Conservation (phyloP, 2,797 vertebrate genomes). For the Smutsia gigantea region DNA sequence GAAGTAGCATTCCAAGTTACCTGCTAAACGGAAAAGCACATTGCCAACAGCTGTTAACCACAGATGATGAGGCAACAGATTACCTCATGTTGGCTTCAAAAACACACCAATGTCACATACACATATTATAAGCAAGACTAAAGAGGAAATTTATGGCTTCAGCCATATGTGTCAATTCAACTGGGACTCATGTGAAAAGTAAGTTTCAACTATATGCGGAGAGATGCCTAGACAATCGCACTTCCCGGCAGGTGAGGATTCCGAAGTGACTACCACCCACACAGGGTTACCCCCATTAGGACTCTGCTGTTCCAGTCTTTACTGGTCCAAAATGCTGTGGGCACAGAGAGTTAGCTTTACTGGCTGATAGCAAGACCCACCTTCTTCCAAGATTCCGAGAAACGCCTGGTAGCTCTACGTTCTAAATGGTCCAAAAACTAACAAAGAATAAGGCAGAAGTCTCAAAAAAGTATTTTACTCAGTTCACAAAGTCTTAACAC, state of each 20-base stretch:
- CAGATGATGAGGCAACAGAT: constrained; percentile 36
- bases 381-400: background rate
- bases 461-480: background rate
- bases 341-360: background rate
- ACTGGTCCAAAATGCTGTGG: background rate
- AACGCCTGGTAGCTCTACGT: background rate
- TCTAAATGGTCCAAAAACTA: background rate
- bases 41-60: constrained; percentile 5
- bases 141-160: constrained; percentile 43
- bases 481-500: background rate
- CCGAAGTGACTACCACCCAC: background rate
- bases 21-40: background rate
- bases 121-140: constrained; percentile 56
- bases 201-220: constrained; percentile 1
- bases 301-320: background rate
- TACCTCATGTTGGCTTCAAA: constrained; percentile 19
- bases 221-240: background rate
- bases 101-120: background rate
- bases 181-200: constrained; percentile 36
- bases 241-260: constrained; percentile 29
- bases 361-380: background rate
- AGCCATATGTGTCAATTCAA: constrained; percentile 35
- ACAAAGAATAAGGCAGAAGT: background rate
- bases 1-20: background rate
- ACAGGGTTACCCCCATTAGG: background rate